Conservation (phyloP, 2,113 vertebrate genomes). For the Natator depressus region DNA sequence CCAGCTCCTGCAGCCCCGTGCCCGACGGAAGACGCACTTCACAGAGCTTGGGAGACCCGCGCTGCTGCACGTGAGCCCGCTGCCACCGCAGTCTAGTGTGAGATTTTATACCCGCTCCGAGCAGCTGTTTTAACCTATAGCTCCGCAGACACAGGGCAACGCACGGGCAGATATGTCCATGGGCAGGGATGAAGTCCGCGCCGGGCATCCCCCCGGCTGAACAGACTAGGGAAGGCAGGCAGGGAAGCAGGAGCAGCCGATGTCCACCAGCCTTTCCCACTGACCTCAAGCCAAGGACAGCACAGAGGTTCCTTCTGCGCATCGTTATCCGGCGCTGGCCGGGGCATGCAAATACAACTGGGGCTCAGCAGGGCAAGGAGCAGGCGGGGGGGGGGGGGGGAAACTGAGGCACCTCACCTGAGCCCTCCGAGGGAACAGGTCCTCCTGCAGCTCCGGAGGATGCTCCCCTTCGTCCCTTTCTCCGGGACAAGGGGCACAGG, state of each 20-base stretch:
- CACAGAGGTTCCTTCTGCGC: not conserved
- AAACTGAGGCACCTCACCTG: conserved; percentile 70
- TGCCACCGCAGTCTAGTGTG: too few relatives aligned
- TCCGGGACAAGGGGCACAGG: conserved; percentile 35
- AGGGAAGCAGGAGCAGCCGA: not conserved
- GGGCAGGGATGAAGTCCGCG: too few relatives aligned
- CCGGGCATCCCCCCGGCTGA: not conserved
- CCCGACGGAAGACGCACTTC: too few relatives aligned
- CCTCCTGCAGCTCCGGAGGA: not conserved
- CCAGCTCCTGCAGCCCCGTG: too few relatives aligned
- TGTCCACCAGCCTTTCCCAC: conserved; percentile 19
- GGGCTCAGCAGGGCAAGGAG: not conserved
- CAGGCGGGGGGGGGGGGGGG: not conserved
- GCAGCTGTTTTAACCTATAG: too few relatives aligned
- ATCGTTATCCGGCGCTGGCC: not conserved
- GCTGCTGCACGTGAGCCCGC: too few relatives aligned
- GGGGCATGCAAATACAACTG: not conserved
- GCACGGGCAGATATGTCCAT: too few relatives aligned
- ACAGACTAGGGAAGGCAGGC: not conserved
- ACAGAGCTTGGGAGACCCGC: too few relatives aligned
- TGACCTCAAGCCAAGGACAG: conserved; percentile 82
- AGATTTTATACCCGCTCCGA: too few relatives aligned
- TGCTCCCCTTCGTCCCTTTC: conserved; percentile 12
- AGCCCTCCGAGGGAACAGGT: not conserved
- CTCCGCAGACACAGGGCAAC: not conserved